Conservation (phyloP, 2,113 vertebrate species). For the Abramis brama region DNA sequence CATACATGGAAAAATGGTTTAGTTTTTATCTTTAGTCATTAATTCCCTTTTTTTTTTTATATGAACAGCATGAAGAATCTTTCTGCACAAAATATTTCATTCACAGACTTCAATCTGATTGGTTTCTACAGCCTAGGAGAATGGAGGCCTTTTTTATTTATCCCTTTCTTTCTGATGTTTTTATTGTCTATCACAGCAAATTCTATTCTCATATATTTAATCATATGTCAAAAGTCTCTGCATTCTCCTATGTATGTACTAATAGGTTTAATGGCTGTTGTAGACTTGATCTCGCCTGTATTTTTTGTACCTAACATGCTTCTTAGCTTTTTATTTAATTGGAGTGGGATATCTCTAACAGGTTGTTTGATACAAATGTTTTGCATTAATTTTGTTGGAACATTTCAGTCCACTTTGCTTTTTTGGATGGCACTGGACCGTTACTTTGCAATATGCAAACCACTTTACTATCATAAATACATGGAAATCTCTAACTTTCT, state of each 20-base stretch:
- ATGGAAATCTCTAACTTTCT: slow-evolving; percentile 23
- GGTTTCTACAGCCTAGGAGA: not conserved
- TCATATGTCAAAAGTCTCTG: slow-evolving; percentile 40
- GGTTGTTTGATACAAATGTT: slow-evolving; percentile 60
- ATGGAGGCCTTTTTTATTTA: slow-evolving; percentile 17
- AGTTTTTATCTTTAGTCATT: too few species aligned
- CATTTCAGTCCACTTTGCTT: slow-evolving; percentile 65
- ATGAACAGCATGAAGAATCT: not conserved
- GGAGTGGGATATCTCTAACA: slow-evolving; percentile 44
- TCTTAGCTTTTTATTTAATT: slow-evolving; percentile 49
- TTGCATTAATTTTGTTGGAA: slow-evolving; percentile 34
- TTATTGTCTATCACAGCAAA: slow-evolving; percentile 46
- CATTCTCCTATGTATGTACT: slow-evolving; percentile 66
- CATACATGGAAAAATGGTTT: too few species aligned
- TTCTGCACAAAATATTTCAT: slow-evolving; percentile 40
- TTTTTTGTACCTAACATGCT: slow-evolving; percentile 54
- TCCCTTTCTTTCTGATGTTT: slow-evolving; percentile 54
- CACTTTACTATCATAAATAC: slow-evolving; percentile 54
- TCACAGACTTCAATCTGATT: slow-evolving; percentile 35
- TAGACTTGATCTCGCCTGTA: slow-evolving; percentile 45
- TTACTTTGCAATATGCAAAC: slow-evolving; percentile 57
- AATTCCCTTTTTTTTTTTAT: too few species aligned
- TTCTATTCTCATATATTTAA: slow-evolving; percentile 46
- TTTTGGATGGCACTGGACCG: slow-evolving; percentile 67
- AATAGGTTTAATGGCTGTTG: slow-evolving; percentile 61